Conservation (phyloP, 2,113 vertebrate species). For the Proterorhinus semilunaris region DNA sequence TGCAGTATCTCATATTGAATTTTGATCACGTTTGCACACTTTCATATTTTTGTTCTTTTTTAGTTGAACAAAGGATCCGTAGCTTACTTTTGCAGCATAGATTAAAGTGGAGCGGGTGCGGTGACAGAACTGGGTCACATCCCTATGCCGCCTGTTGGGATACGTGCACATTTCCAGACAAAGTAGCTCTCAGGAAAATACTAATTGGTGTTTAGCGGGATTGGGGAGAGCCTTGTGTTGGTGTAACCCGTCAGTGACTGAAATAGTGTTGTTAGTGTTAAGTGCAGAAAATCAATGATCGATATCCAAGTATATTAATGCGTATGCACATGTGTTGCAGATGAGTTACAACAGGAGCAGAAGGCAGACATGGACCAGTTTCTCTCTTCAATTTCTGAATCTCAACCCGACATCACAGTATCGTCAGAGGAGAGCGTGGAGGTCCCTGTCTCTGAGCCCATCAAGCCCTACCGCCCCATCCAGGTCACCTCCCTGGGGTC, state of each 20-base stretch:
- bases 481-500: constrained; percentile 90
- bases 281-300: constrained; percentile 9
- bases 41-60: constrained; percentile 14
- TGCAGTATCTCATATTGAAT: not conserved
- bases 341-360: constrained; percentile 93
- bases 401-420: constrained; percentile 86
- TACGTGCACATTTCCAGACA: constrained; percentile 47
- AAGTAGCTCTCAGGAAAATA: constrained; percentile 52
- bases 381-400: constrained; percentile 91
- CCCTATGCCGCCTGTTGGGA: constrained; percentile 54
- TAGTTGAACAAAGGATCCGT: constrained; percentile 35
- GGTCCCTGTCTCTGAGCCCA: constrained; percentile 76
- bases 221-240: constrained; percentile 28
- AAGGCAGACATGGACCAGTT: constrained; percentile 95
- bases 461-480: constrained; percentile 87
- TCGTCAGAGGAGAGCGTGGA: constrained; percentile 92
- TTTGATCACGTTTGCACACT: not conserved
- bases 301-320: too few relatives aligned
- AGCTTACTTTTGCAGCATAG: constrained; percentile 24
- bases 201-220: constrained; percentile 59
- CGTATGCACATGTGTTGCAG: constrained; percentile 60
- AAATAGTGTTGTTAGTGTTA: constrained; percentile 8
- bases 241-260: not conserved
- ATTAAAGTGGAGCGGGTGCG: constrained; percentile 43
- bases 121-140: constrained; percentile 76